These are phyloP conservation scores for Lasioglossum marginatum DNA, from an alignment of 2,888 invertebrate species.

Conservation along the genomic window DNA sequence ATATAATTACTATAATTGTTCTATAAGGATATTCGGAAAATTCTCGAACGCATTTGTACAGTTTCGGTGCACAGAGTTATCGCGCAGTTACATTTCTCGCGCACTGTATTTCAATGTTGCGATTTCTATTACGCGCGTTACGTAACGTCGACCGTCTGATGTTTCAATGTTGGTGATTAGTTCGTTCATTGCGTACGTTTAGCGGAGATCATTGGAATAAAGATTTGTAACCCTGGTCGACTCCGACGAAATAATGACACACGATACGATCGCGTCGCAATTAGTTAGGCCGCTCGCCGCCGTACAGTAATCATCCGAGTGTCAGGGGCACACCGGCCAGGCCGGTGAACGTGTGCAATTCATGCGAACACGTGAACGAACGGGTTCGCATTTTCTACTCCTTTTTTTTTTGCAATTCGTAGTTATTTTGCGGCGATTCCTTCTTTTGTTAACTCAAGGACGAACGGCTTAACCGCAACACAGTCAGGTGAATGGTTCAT, in stretches of 20 bases:
- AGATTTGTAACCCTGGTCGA: conserved; percentile 15
- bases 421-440: not conserved
- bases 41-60: not conserved
- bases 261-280: conserved; percentile 48
- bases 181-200: conserved; percentile 20
- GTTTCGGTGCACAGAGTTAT: not conserved
- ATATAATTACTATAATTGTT: too few relatives aligned
- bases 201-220: not conserved
- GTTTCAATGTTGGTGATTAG: not conserved
- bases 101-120: not conserved
- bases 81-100: not conserved
- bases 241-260: conserved; percentile 25
- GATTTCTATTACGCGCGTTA: not conserved
- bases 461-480: not conserved
- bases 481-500: not conserved
- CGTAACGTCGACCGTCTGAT: not conserved
- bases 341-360: not conserved
- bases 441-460: not conserved
- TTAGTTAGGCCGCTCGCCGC: conserved; percentile 47
- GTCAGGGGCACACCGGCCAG: conserved; percentile 8
- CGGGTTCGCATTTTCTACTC: not conserved
- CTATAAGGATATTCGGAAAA: not conserved
- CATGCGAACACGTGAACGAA: not conserved
- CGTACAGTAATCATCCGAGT: conserved; percentile 36
- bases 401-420: not conserved